Evolutionary conservation across 2,113 vertebrate species (phyloP), one percentile per base, ranked within the genome.

Genomic region (Pygoscelis adeliae): DNA sequence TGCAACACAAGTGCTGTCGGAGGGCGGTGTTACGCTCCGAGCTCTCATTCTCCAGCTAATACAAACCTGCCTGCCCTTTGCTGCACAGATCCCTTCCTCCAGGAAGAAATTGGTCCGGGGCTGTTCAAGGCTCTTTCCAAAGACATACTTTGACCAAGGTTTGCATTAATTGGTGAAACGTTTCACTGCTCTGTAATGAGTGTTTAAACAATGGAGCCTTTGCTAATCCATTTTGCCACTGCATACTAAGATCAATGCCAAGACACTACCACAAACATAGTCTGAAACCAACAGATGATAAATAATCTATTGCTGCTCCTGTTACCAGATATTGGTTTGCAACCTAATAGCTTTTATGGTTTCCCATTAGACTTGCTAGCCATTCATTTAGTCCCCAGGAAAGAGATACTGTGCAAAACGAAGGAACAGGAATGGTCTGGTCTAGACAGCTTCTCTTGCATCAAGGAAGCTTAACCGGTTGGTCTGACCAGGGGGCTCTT

Each of bases 261-360:
- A 96, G 80, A 59, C 66, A 79, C 18, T 87, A 52, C 61, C 38
- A 78, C 83, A 91, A 94, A 78, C 63, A 81, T 36, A 17, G 85
- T 52, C 90, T 87, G 90, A 97, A 96, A 90, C 89, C 72, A 93
- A 44, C 74, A 82, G 79, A 89, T 0, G 3, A 94, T 97, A 90
- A 97, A 97, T 97, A 92, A 96, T 94, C 94, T 89, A 96, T 94
- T 96, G 94, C 85, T 94, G 40, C 58, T 72, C 52, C 38, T 0
- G 23, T 89, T 96, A 97, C 93, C 94, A 96, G 95, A 96, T 94
- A 92, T 89, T 97, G 94, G 87, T 80, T 82, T 96, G 96, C 92
- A 96, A 97, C 87, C 82, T 81, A 96, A 94, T 96, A 96, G 87
- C 89, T 96, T 93, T 97, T 95, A 81, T 18, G 0, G 77, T 59